Evolutionary conservation across 1,140 invertebrate genomes (phyloP), one percentile per base, ranked within the genome.

Genomic region (Drosophila kepulauana): DNA sequence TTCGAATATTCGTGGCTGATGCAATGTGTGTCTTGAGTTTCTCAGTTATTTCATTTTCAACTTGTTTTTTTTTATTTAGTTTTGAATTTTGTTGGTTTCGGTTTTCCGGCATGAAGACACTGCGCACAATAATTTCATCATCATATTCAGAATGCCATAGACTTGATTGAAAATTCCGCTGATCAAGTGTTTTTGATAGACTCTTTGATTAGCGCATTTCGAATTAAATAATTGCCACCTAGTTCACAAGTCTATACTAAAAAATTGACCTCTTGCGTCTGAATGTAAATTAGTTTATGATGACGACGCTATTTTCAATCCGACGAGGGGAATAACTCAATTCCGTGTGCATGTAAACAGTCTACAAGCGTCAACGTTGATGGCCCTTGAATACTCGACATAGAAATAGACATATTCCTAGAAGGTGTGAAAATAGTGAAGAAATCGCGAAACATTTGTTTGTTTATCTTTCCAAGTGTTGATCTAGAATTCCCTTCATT

Each of bases 1-100:
- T 51, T 52, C 52, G 54, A 56, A 41, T 43, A 15, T 45, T 62
- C 56, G 33, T 58, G 78, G 81, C 81, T 84, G 81, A 84, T 85
- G 81, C 81, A 84, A 84, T 84, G 56, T 1, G 28, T 48, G 1
- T 11, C 10, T 1, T 51, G 35, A 63, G 76, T 75, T 75, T 54
- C 71, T 38, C 51, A 81, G 56, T 38, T 25, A 25, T 25, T 25
- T 25, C 20, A 25, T 25, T 80, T 75, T 68, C 51, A 41, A 45
- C 13, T 16, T 16, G n/a, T 48, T 41, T 58, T 58, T 58, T 57
- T 63, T 45, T 43, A 59, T 68, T 54, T 43, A 43, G 30, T 46
- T 57, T 25, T 35, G 5, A 16, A 20, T 30, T 20, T 8, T 54
- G 10, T 20, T 49, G 20, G n/a, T 51, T 66, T 66, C 16, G 46